Evolutionary conservation across 2,113 vertebrate genomes (phyloP), one percentile per base, ranked within the genome.

Genomic region (Leptocoma aspasia): DNA sequence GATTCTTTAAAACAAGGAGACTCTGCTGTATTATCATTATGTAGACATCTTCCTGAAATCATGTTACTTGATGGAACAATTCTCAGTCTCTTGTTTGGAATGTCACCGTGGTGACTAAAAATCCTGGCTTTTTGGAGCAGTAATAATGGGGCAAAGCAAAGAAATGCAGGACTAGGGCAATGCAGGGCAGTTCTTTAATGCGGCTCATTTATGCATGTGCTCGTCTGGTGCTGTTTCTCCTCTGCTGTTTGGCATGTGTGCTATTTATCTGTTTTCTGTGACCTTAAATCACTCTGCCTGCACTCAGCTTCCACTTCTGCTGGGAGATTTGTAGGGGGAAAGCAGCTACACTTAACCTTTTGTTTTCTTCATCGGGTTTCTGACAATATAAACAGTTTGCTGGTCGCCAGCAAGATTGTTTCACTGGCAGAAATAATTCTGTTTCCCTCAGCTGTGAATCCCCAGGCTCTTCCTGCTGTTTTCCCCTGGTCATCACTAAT

Each of bases 261-360:
- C 49, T 75, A 13, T 81, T 94, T 92, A 54, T 82, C 75, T 60
- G 44, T 44, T 80, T 87, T 61, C 70, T 69, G 27, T 82, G 91
- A 76, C 89, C 84, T 63, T 86, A 50, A 93, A 89, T 91, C 87
- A 56, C 56, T 77, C 30, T 28, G 68, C 85, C 75, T 75, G 70
- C 78, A 13, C 49, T 33, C 61, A 56, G 59, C 42, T 82, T 18
- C 53, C 39, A 3, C 61, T 85, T 64, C 91, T 88, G 61, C 39
- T 10, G 9, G 45, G 57, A 88, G 68, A 45, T 63, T 57, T 63
- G 82, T 26, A 8, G 45, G 59, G 39, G 70, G 21, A 63, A 77
- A 56, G 45, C 33, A 77, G 79, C 82, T 69, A 13, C 45, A 11
- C 45, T 90, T 91, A 94, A 85, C 88, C 60, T 93, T 66, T 60